Percentiles rank a stretch among this genome's conserved stretches.
Conservation (phyloP, 2,113 vertebrate species). For the Laticauda laticaudata region DNA sequence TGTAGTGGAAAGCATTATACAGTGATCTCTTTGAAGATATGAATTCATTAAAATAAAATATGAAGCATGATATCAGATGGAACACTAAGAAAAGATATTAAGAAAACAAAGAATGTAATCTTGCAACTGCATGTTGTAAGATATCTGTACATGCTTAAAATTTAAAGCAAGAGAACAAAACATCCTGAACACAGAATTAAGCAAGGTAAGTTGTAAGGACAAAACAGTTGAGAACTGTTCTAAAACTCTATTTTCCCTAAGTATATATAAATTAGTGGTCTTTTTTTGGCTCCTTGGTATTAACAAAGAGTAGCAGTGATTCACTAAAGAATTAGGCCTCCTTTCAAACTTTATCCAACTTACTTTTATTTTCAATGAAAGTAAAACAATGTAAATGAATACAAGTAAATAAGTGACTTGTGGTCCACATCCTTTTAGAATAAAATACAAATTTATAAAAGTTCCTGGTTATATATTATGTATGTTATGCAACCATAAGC, state of each 20-base stretch:
- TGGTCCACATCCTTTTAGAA: neutral
- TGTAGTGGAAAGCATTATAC: constrained; percentile 26
- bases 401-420: constrained; percentile 3
- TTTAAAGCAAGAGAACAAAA: constrained; percentile 55
- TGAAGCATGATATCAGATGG: constrained; percentile 47
- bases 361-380: constrained; percentile 46
- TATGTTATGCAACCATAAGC: neutral
- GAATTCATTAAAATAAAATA: constrained; percentile 55
- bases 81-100: constrained; percentile 32
- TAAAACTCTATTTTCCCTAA: constrained; percentile 51
- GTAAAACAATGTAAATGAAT: neutral
- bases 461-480: neutral
- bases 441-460: neutral
- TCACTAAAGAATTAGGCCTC: constrained; percentile 46
- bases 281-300: constrained; percentile 44
- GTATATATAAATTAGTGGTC: constrained; percentile 48
- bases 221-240: constrained; percentile 49
- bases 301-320: constrained; percentile 40
- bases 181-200: constrained; percentile 43
- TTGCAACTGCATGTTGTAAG: constrained; percentile 49
- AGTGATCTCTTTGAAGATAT: constrained; percentile 50
- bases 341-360: constrained; percentile 27
- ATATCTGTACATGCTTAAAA: constrained; percentile 47
- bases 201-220: constrained; percentile 32
- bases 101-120: constrained; percentile 45